Conservation (phyloP, 2,113 vertebrate species). For the Nannospalax galili region DNA sequence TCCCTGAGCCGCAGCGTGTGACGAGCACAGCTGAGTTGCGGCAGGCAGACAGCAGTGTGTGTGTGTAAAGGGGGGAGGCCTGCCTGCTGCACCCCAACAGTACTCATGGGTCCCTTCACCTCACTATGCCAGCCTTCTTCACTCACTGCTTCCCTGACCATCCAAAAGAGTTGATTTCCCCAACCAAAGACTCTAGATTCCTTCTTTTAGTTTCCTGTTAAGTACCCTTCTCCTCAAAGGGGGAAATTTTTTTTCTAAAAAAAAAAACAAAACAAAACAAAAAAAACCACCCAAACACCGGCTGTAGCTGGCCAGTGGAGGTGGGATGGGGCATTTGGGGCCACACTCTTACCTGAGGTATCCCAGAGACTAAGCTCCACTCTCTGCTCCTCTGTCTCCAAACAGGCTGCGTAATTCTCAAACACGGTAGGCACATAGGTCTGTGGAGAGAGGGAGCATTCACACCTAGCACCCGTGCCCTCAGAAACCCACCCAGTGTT, state of each 20-base stretch:
- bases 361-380: slow-evolving; percentile 98
- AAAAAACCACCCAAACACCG: neutral
- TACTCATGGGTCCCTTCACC: neutral
- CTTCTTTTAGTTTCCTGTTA: neutral
- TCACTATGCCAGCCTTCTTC: neutral
- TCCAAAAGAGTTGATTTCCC: neutral
- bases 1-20: slow-evolving; percentile 71
- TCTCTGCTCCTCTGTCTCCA: slow-evolving; percentile 95
- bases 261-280: neutral
- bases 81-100: neutral
- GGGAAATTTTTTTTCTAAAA: neutral
- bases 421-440: slow-evolving; percentile 97
- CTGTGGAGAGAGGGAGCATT: slow-evolving; percentile 80
- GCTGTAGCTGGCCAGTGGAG: neutral
- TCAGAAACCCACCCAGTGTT: neutral
- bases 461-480: neutral
- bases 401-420: slow-evolving; percentile 96
- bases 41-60: slow-evolving; percentile 51
- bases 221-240: neutral
- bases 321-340: neutral
- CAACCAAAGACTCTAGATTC: neutral
- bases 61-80: neutral
- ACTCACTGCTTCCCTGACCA: neutral
- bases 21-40: slow-evolving; percentile 63
- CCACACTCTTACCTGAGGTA: slow-evolving; percentile 91